phyloP scores from a whole-genome alignment of 2,113 vertebrate genomes.

The Leptobrachium ailaonicum region DNA sequence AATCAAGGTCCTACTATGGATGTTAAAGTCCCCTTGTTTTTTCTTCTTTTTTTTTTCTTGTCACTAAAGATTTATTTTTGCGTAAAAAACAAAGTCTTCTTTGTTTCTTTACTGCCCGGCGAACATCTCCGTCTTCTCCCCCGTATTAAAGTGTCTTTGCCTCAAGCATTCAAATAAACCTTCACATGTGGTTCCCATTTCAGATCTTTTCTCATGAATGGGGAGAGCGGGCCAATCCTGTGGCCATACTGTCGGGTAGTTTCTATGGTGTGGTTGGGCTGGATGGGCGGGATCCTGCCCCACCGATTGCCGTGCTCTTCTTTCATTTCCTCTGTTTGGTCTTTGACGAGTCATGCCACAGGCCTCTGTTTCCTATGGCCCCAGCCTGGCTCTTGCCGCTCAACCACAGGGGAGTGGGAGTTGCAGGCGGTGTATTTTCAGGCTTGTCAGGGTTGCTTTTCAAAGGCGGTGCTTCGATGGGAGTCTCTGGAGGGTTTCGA shows the following conservation, averaged over 20 bases:
- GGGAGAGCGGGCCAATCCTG: conserved; percentile 85
- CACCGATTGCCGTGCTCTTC: conserved; percentile 89
- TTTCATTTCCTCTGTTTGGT: conserved; percentile 80
- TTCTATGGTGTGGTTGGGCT: conserved; percentile 97
- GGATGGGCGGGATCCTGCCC: conserved; percentile 91
- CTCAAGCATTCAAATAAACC: not conserved
- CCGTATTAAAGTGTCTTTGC: conserved; percentile 3
- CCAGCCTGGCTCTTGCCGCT: conserved; percentile 69
- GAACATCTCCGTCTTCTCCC: conserved; percentile 17
- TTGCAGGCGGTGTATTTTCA: conserved; percentile 80
- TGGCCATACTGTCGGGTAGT: conserved; percentile 86
- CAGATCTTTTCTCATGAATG: conserved; percentile 67
- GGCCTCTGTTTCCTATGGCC: conserved; percentile 63
- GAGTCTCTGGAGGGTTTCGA: conserved; percentile 75
- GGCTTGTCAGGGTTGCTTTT: conserved; percentile 77
- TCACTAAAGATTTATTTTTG: conserved; percentile 57
- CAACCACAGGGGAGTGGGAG: conserved; percentile 65
- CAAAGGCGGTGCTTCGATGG: conserved; percentile 56
- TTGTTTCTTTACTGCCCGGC: conserved; percentile 48
- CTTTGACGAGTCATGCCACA: conserved; percentile 72
- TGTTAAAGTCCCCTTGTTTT: too few relatives aligned
- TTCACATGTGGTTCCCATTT: conserved; percentile 52
- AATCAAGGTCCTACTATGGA: too few relatives aligned
- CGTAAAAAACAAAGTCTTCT: conserved; percentile 56
- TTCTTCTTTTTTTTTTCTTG: not conserved